Conservation (phyloP, 2,797 vertebrate species). For the Pangasius sanitwongsei region DNA sequence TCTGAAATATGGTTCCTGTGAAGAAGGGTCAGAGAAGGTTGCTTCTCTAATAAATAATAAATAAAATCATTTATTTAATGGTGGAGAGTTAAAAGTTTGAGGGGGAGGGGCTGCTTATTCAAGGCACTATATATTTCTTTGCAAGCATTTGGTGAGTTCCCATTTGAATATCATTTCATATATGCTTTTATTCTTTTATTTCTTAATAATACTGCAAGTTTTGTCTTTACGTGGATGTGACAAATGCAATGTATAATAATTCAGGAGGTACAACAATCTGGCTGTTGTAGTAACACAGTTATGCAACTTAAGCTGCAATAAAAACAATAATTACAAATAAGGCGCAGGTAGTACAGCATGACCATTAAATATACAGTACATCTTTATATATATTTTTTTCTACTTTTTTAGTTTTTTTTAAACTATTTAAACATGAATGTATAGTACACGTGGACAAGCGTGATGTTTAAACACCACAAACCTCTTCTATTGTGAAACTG, state of each 20-base stretch:
- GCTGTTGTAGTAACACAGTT: not conserved
- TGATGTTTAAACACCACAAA: not conserved
- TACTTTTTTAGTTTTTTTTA: not conserved
- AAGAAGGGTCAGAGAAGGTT: too few species aligned
- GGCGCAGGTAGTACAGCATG: not conserved
- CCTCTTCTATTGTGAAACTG: conserved; percentile 20
- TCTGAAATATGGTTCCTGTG: too few species aligned
- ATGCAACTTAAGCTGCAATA: not conserved
- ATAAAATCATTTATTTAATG: not conserved
- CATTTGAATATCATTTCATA: not conserved
- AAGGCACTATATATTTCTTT: not conserved
- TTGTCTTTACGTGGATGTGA: not conserved
- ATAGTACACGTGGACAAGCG: not conserved
- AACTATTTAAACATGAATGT: not conserved
- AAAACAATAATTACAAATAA: not conserved
- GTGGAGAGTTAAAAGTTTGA: not conserved
- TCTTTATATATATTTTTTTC: not conserved
- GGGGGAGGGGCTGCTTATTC: too few species aligned
- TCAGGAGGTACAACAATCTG: not conserved
- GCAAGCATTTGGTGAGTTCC: not conserved
- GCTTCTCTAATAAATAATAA: too few species aligned
- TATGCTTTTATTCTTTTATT: too few species aligned
- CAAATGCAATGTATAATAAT: not conserved
- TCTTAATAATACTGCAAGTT: not conserved
- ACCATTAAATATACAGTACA: not conserved